Evolutionary conservation across 2,888 invertebrate genomes (phyloP).

Genomic region (Microplitis manilae): DNA sequence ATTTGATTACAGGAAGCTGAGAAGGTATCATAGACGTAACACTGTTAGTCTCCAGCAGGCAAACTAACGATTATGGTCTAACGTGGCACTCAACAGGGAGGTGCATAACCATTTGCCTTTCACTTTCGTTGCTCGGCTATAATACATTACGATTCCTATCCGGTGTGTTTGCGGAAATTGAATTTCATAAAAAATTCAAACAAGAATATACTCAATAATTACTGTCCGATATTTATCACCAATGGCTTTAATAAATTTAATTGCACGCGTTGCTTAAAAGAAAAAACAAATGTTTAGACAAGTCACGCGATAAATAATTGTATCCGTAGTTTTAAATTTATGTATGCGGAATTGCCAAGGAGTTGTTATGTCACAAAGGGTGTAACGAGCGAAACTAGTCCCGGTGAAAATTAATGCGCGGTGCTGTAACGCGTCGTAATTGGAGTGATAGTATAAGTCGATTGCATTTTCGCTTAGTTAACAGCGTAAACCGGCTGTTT

Average conservation of each 20-base stretch:
- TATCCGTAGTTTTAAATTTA: constrained; percentile 9
- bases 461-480: constrained; percentile 59
- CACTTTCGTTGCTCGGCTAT: constrained; percentile 59
- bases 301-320: constrained; percentile 4
- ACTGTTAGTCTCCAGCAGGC: constrained; percentile 24
- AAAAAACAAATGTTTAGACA: neutral
- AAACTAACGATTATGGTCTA: constrained; percentile 47
- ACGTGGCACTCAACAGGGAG: constrained; percentile 3
- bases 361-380: constrained; percentile 61
- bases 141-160: constrained; percentile 30
- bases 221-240: neutral
- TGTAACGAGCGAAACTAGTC: constrained; percentile 49
- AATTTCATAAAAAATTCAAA: constrained; percentile 12
- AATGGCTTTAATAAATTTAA: too few relatives aligned
- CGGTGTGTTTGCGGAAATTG: constrained; percentile 46
- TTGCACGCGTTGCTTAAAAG: neutral
- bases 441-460: constrained; percentile 59
- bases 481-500: constrained; percentile 30
- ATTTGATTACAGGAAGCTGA: constrained; percentile 35
- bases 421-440: constrained; percentile 67
- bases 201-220: neutral
- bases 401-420: constrained; percentile 53
- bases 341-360: constrained; percentile 38
- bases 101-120: constrained; percentile 54
- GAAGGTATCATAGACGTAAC: constrained; percentile 28